Evolutionary conservation across 2,888 invertebrate genomes (phyloP), one percentile per base, ranked within the genome.

Genomic region (Smittia sp.): DNA sequence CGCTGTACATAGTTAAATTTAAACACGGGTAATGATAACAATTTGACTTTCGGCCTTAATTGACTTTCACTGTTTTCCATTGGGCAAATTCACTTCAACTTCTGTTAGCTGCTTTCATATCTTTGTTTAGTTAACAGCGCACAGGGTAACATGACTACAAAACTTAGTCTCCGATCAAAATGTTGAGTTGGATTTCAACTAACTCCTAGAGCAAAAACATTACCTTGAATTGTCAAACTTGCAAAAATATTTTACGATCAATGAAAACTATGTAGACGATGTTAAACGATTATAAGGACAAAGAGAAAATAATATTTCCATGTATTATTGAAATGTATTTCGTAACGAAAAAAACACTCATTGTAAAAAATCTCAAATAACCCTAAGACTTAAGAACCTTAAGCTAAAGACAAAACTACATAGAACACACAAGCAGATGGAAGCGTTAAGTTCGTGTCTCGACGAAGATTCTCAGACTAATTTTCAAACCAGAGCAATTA

Each of bases 291-390:
- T 27, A 54, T 25, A 27, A 70, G 39, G n/a, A n/a, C n/a, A n/a
- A n/a, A 68, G 24, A 39, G 38, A 68, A 70, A 70, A 70, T 70
- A 72, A 72, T 62, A 62, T 72, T 62, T 62, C 32, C 38, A 58
- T 62, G 72, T 72, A 62, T 62, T 72, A 62, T 72, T 72, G 62
- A 72, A 66, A 72, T 24, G 74, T 74, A 74, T 74, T 74, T 74
- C 74, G 74, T 72, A 74, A 74, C 74, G 74, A 74, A 74, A 74
- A 70, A 32, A 32, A 32, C 39, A 38, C 24, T 70, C 27, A 13
- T 20, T 70, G 70, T 70, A 70, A 54, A 68, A 32, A 46, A 11
- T 46, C 15, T 46, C 46, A 46, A 46, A 46, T 46, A 46, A 46
- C 46, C 15, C 46, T 15, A 11, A 46, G 32, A 32, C 32, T 46